These are phyloP conservation scores for Anastrepha obliqua DNA, from an alignment of 1,140 invertebrate genomes.

Conservation along the genomic window DNA sequence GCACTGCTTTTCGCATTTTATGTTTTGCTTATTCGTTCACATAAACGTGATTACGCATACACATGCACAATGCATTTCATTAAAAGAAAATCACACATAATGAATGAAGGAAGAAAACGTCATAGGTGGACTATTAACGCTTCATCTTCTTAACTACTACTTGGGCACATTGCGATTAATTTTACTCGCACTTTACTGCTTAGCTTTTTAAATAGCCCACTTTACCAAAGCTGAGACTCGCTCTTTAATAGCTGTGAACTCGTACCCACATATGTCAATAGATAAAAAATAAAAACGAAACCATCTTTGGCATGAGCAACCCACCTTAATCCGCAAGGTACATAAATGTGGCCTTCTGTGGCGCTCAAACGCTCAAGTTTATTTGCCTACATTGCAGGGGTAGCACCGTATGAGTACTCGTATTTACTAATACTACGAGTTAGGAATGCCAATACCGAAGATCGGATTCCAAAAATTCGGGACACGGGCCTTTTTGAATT, in stretches of 20 bases:
- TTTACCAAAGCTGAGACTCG: background rate
- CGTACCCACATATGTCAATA: background rate
- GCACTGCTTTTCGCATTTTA: background rate
- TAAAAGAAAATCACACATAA: background rate
- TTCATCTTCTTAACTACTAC: slow-evolving; percentile 5
- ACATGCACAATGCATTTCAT: background rate
- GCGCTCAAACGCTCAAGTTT: slow-evolving; percentile 14
- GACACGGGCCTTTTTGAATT: too few relatives aligned
- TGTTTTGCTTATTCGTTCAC: background rate
- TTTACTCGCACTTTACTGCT: background rate
- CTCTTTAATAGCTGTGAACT: background rate
- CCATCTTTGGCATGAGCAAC: background rate
- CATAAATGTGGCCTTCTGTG: slow-evolving; percentile 40
- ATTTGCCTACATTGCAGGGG: slow-evolving; percentile 28
- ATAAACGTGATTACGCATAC: background rate
- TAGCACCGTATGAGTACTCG: background rate
- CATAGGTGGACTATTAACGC: background rate
- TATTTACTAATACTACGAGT: too few relatives aligned
- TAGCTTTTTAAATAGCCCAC: slow-evolving; percentile 15
- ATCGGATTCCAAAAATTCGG: too few relatives aligned
- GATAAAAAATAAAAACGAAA: background rate
- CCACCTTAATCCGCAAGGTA: slow-evolving; percentile 19
- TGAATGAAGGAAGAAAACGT: slow-evolving; percentile 6
- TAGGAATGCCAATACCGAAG: too few relatives aligned
- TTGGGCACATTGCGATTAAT: slow-evolving; percentile 6